phyloP scores from a whole-genome alignment of 2,888 invertebrate genomes.

The Ceraclea dissimilis region DNA sequence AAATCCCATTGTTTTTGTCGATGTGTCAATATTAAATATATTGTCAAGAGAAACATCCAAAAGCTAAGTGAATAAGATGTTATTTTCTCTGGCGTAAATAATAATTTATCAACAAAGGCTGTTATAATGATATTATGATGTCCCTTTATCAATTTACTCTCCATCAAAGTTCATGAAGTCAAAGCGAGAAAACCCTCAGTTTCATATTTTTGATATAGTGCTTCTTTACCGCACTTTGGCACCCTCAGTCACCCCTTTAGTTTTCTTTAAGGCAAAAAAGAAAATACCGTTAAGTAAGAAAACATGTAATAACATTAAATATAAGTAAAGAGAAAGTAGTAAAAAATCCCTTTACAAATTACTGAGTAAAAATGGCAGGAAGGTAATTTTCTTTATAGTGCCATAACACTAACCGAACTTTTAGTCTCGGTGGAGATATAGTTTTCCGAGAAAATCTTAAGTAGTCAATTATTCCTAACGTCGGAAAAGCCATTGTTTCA shows the following conservation, averaged over 20 bases:
- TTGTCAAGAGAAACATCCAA: too few relatives aligned
- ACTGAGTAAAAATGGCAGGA: neutral
- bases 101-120: too few relatives aligned
- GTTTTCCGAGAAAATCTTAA: neutral
- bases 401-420: neutral
- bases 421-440: neutral
- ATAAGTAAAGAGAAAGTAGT: neutral
- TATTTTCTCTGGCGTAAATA: too few relatives aligned
- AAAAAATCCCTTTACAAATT: neutral
- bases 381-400: constrained; percentile 1
- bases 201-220: constrained; percentile 14
- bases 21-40: too few relatives aligned
- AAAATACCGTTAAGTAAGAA: neutral
- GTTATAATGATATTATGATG: too few relatives aligned
- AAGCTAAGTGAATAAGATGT: too few relatives aligned
- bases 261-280: neutral
- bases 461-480: neutral
- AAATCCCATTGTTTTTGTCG: too few relatives aligned
- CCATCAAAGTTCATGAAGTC: constrained; percentile 3
- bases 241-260: constrained; percentile 8
- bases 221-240: constrained; percentile 7
- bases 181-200: constrained; percentile 4
- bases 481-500: too few relatives aligned
- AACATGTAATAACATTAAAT: neutral
- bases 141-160: neutral